Conservation (phyloP, 2,888 invertebrate genomes). For the Cremastinae sp. region DNA sequence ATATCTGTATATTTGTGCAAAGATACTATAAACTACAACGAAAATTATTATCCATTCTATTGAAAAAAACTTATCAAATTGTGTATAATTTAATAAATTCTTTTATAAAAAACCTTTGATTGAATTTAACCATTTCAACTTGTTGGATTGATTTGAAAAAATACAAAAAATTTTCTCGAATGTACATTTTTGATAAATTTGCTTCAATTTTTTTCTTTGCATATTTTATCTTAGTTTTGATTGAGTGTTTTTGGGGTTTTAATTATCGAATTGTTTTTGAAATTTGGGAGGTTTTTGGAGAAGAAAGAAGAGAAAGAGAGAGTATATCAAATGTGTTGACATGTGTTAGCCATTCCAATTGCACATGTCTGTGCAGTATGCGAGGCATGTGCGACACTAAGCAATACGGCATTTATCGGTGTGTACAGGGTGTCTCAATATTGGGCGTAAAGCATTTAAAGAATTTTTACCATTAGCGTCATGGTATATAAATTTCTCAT, state of each 20-base stretch:
- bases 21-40: conserved; percentile 12
- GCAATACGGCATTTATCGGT: conserved; percentile 34
- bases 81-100: too few species aligned
- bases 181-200: too few species aligned
- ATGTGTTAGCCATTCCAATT: conserved; percentile 55
- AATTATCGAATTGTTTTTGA: conserved; percentile 11
- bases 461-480: too few species aligned
- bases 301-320: neutral
- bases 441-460: too few species aligned
- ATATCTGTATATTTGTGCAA: conserved; percentile 31
- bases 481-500: too few species aligned
- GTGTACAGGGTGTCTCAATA: neutral
- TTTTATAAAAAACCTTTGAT: too few species aligned
- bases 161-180: too few species aligned
- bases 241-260: neutral
- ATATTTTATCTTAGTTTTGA: neutral
- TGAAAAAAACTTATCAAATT: neutral
- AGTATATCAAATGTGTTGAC: conserved; percentile 46
- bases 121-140: too few species aligned
- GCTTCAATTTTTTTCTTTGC: neutral
- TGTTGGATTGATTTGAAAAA: too few species aligned
- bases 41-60: conserved; percentile 1
- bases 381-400: conserved; percentile 44
- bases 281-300: neutral
- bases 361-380: conserved; percentile 51